These are phyloP conservation scores for Bambusicola thoracicus DNA, from an alignment of 2,113 vertebrate species.

Conservation along the genomic window DNA sequence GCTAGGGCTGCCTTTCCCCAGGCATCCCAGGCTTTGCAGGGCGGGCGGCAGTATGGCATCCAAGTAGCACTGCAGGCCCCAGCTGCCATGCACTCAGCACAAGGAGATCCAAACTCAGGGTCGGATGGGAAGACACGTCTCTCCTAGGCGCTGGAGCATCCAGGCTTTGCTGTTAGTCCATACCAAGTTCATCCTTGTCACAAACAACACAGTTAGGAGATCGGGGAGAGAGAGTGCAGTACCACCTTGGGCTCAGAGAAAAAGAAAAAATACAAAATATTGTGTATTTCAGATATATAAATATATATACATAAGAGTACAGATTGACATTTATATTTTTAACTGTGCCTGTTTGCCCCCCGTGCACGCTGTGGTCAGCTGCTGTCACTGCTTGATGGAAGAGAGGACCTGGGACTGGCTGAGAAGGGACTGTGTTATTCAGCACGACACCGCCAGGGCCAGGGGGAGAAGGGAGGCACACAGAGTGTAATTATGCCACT, in stretches of 20 bases:
- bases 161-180: neutral
- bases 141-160: neutral
- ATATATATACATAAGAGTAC: neutral
- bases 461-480: neutral
- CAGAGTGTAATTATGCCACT: neutral
- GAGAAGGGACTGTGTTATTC: constrained; percentile 47
- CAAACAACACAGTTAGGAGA: constrained; percentile 14
- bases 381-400: constrained; percentile 56
- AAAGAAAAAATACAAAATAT: neutral
- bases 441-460: neutral
- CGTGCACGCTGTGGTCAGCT: constrained; percentile 34
- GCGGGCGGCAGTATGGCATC: neutral
- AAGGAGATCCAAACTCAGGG: constrained; percentile 37
- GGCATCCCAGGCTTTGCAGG: neutral
- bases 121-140: neutral
- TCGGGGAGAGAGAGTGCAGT: constrained; percentile 41
- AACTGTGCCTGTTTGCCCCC: constrained; percentile 41
- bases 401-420: constrained; percentile 36
- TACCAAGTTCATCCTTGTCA: neutral
- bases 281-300: constrained; percentile 71
- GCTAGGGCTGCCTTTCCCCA: neutral
- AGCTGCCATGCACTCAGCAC: neutral
- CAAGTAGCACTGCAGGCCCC: neutral
- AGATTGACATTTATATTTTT: constrained; percentile 73
- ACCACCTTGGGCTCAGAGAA: constrained; percentile 48